phyloP scores from a whole-genome alignment of 2,113 vertebrate genomes.

The Rhabdornis inornatus region DNA sequence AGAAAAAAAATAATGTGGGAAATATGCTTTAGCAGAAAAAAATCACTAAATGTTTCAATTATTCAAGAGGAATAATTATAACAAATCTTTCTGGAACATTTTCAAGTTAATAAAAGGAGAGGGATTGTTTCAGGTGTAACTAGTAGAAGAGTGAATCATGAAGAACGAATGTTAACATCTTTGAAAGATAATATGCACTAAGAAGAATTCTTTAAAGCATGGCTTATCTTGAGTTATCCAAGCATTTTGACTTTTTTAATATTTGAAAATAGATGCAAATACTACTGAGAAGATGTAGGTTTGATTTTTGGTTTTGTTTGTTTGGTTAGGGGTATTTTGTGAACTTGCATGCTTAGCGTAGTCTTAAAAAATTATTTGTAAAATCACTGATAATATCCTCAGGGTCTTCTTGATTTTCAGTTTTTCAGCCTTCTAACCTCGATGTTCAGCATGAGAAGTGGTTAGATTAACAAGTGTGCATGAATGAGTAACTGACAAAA shows the following conservation, averaged over 20 bases:
- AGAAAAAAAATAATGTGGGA: neutral
- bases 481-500: neutral
- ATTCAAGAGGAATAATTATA: neutral
- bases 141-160: neutral
- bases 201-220: neutral
- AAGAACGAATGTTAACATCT: neutral
- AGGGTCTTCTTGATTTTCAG: neutral
- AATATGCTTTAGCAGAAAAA: neutral
- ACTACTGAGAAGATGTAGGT: neutral
- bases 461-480: neutral
- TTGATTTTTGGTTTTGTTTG: fast-evolving
- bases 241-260: neutral
- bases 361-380: neutral
- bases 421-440: neutral
- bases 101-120: neutral
- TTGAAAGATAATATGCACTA: neutral
- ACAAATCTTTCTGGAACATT: neutral
- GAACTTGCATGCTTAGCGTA: neutral
- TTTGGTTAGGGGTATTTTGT: neutral
- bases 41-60: neutral
- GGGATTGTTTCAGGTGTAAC: neutral
- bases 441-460: neutral
- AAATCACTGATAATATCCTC: neutral
- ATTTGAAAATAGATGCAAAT: neutral
- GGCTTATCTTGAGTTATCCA: neutral